Base-by-base conservation (phyloP, 1,140 invertebrate genomes). In the Magallana angulata region DNA sequence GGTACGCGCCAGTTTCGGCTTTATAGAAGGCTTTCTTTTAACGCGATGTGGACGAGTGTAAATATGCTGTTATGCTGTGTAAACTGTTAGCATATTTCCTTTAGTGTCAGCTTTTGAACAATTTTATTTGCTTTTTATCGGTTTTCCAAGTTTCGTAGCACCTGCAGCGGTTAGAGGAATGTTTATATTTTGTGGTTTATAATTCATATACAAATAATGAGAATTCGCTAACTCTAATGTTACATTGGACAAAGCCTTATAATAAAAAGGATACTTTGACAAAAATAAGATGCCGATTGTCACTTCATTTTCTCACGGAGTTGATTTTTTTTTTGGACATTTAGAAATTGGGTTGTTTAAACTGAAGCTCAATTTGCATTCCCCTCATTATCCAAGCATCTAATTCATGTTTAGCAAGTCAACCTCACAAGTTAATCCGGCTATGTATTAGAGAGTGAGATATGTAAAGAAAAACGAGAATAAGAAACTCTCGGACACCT, bases 41-140 rank as follows among this genome's bases (percentile, higher is more conserved):
- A 76, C 68, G 24, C 11, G 68, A 18, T 76, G 68, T 24, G 18
- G 68, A 76, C 68, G 30, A 76, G 68, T 76, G 68, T 76, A 76
- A 76, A 76, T 76, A 76, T 76, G 68, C 68, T 76, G 68, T 30
- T 76, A 76, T 76, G 24, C 68, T 76, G 24, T 76, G 68, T 76
- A 76, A 76, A 76, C 68, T 76, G 9, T 24, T 76, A 18, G 68
- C 68, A 76, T 76, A 76, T 76, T 76, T 76, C 68, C 68, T 76
- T 76, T 76, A 76, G 68, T 76, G 68, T 76, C 68, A 76, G 68
- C 68, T 30, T 76, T 76, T 30, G 68, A 76, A 30, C 24, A 76
- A 76, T 76, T 76, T 76, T 76, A 76, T 76, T 76, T 76, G 68
- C 68, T 76, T 76, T 76, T 76, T 76, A 76, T 76, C 68, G 68